Percentiles rank a stretch among this genome's conserved stretches.
phyloP scores from a whole-genome alignment of 2,888 invertebrate species.

The Poecilus cupreus region DNA sequence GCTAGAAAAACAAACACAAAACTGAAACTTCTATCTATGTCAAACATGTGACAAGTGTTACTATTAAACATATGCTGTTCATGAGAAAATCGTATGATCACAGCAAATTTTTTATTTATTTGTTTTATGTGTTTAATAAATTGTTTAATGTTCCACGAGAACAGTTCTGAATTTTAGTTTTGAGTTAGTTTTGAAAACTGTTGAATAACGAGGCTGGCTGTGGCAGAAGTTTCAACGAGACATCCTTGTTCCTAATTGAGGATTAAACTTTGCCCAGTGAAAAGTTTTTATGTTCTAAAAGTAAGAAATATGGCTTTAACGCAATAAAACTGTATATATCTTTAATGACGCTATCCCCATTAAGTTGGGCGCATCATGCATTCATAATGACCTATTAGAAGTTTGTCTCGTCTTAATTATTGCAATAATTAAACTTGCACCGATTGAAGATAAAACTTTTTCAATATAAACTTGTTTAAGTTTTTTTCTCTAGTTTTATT shows the following conservation, averaged over 20 bases:
- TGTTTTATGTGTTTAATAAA: conserved; percentile 11
- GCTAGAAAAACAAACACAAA: too few species aligned
- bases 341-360: background rate
- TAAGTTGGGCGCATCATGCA: background rate
- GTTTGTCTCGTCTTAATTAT: background rate
- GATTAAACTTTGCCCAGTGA: background rate
- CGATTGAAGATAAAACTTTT: background rate
- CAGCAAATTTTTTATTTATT: too few species aligned
- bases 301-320: conserved; percentile 13
- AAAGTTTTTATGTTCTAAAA: conserved; percentile 1
- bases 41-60: too few species aligned
- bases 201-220: conserved; percentile 1
- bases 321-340: background rate
- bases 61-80: too few species aligned
- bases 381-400: background rate
- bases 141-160: background rate
- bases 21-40: too few species aligned
- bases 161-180: background rate
- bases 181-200: conserved; percentile 14
- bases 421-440: conserved; percentile 5
- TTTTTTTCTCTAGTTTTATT: too few species aligned
- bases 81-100: too few species aligned
- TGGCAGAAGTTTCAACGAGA: conserved; percentile 17
- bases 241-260: conserved; percentile 9
- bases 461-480: background rate